Evolutionary conservation across 1,140 invertebrate genomes (phyloP).

Genomic region (Pteromalus puparum): DNA sequence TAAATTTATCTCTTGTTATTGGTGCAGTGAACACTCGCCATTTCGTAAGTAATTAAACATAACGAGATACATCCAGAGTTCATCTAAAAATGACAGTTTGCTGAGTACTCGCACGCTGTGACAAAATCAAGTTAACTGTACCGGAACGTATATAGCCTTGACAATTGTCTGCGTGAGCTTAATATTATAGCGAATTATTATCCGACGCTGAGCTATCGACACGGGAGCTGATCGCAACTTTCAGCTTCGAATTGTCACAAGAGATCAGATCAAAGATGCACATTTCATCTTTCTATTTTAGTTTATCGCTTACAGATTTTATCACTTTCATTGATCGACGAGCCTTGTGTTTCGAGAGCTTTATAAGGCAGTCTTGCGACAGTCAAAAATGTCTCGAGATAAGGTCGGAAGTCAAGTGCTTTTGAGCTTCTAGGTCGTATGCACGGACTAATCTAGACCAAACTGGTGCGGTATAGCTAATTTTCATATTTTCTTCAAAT

Average conservation of each 20-base stretch:
- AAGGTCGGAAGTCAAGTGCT: too few species aligned
- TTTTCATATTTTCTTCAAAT: too few species aligned
- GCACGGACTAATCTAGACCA: too few species aligned
- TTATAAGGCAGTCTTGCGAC: too few species aligned
- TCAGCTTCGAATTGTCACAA: background rate
- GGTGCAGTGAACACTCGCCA: too few species aligned
- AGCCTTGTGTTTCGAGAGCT: background rate
- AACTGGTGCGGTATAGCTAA: too few species aligned
- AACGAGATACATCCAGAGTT: background rate
- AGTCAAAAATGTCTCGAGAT: too few species aligned
- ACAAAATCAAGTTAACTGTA: background rate
- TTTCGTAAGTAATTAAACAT: background rate
- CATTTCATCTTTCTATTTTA: background rate
- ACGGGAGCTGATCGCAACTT: background rate
- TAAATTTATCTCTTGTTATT: too few species aligned
- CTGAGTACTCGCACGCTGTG: background rate
- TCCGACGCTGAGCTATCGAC: background rate
- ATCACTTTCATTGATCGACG: background rate
- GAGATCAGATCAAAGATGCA: background rate
- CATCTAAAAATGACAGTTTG: background rate
- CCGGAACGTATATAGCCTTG: background rate
- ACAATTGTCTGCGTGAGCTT: background rate
- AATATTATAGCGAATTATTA: background rate
- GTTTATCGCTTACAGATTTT: too few species aligned
- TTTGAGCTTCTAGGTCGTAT: too few species aligned